A percentile compares a stretch with the other conserved stretches of the same genome.
phyloP scores from a whole-genome alignment of 2,797 vertebrate genomes.

The Limosa lapponica region DNA sequence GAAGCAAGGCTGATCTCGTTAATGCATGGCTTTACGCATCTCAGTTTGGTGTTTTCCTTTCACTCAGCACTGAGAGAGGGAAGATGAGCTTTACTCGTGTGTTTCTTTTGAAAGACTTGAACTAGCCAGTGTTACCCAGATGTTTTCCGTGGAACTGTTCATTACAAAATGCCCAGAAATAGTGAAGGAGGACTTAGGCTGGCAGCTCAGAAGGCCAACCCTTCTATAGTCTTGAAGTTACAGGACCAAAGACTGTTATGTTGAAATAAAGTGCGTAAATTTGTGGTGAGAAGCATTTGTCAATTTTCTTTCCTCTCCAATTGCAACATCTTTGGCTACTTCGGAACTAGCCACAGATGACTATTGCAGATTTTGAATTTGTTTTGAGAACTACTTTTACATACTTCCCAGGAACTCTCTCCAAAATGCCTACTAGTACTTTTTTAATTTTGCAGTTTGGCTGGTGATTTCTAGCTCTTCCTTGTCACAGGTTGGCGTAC shows the following conservation, averaged over 20 bases:
- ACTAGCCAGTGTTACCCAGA: not conserved
- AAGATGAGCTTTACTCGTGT: not conserved
- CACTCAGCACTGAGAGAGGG: rapidly evolving
- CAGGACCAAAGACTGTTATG: not conserved
- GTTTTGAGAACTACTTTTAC: not conserved
- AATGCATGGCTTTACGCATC: rapidly evolving
- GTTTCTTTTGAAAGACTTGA: not conserved
- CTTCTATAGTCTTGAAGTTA: not conserved
- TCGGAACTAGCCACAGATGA: not conserved
- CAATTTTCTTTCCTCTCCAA: slow-evolving; percentile 21
- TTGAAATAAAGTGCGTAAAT: not conserved
- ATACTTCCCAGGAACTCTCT: not conserved
- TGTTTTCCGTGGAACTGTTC: not conserved
- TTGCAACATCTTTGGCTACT: slow-evolving; percentile 24
- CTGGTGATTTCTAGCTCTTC: not conserved
- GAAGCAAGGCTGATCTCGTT: not conserved
- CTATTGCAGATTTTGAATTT: not conserved
- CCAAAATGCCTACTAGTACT: not conserved
- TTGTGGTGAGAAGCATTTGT: slow-evolving; percentile 4
- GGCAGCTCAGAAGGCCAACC: not conserved
- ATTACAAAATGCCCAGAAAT: not conserved
- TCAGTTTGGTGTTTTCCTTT: not conserved
- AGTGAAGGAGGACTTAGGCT: not conserved
- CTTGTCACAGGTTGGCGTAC: rapidly evolving
- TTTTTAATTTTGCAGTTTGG: not conserved